Conservation (phyloP, 2,888 invertebrate genomes). For the Drosophila fungiperda region DNA sequence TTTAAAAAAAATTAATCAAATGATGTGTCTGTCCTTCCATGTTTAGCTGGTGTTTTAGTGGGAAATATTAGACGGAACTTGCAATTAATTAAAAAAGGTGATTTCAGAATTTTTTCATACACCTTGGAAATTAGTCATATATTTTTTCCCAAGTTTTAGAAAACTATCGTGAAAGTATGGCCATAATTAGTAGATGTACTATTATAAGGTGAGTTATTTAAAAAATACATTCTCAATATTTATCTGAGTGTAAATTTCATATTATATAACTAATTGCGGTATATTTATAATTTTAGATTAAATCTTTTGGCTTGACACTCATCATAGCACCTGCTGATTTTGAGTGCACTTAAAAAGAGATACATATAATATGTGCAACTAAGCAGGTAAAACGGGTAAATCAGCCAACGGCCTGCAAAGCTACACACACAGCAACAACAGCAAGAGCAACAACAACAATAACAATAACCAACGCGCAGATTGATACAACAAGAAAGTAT, state of each 20-base stretch:
- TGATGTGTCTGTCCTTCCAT: background rate
- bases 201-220: background rate
- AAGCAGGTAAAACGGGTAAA: constrained; percentile 29
- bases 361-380: constrained; percentile 3
- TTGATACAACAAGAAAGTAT: constrained; percentile 36
- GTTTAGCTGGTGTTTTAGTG: background rate
- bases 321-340: background rate
- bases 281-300: background rate
- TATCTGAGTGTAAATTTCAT: background rate
- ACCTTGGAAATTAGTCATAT: no score
- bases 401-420: constrained; percentile 25
- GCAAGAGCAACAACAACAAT: constrained; percentile 9
- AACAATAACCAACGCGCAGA: constrained; percentile 8
- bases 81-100: background rate
- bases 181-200: no score
- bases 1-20: background rate
- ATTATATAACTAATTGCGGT: background rate
- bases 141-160: background rate
- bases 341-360: background rate
- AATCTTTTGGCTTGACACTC: background rate
- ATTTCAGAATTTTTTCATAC: no score
- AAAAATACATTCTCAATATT: background rate
- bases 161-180: background rate
- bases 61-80: background rate
- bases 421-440: constrained; percentile 21